Percentiles rank a stretch among this genome's conserved stretches.
These are phyloP conservation scores for Cerastis leucographa DNA, from an alignment of 2,888 invertebrate genomes.

Conservation along the genomic window DNA sequence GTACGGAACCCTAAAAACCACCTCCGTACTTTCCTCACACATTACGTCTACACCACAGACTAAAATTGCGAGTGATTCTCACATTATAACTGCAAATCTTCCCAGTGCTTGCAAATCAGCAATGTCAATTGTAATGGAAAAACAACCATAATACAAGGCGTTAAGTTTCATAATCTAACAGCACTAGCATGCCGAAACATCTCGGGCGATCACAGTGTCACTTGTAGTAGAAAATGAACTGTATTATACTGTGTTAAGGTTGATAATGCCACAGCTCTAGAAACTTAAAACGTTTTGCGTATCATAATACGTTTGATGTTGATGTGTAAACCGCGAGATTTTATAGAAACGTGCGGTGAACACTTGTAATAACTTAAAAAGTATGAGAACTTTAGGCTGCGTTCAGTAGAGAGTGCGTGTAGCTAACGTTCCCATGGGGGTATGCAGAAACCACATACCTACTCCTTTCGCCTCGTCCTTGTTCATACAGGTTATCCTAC, in stretches of 20 bases:
- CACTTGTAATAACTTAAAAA: not conserved
- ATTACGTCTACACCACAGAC: not conserved
- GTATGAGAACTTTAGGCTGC: not conserved
- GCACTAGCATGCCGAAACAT: not conserved
- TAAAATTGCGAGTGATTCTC: not conserved
- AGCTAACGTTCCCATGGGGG: no score
- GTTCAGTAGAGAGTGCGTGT: no score
- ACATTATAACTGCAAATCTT: conserved; percentile 2
- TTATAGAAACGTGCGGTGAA: conserved; percentile 11
- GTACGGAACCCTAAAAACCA: no score
- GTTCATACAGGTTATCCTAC: no score
- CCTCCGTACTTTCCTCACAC: no score
- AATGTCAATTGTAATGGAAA: not conserved
- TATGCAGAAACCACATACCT: no score
- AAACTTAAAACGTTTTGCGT: not conserved
- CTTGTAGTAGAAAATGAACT: not conserved
- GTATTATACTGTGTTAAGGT: not conserved
- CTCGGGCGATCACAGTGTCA: not conserved
- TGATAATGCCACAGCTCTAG: not conserved
- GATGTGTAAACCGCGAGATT: conserved; percentile 16
- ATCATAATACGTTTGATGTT: not conserved
- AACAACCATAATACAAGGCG: not conserved
- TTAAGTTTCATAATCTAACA: not conserved
- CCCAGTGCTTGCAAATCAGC: not conserved
- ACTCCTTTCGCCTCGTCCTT: no score